Conservation (phyloP, 2,888 invertebrate genomes). For the Apamea monoglypha region DNA sequence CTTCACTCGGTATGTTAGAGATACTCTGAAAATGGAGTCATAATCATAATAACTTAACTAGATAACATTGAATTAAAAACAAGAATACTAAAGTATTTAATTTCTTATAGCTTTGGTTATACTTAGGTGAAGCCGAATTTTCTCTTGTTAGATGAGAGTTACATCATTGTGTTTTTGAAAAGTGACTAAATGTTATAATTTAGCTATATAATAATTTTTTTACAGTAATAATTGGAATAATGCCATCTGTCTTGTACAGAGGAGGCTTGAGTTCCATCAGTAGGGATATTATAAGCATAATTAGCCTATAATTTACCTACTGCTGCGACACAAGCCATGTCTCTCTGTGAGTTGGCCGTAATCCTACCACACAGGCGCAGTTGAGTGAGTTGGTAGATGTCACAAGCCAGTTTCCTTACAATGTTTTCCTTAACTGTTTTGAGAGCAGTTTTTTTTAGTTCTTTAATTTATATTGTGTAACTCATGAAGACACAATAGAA, state of each 20-base stretch:
- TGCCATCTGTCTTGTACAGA: not conserved
- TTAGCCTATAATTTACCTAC: not conserved
- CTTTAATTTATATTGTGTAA: not conserved
- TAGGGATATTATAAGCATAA: not conserved
- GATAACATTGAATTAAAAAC: too few species aligned
- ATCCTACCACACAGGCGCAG: not conserved
- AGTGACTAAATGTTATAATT: not conserved
- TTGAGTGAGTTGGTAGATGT: not conserved
- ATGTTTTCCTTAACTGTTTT: not conserved
- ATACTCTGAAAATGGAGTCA: constrained; percentile 91
- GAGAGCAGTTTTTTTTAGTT: not conserved
- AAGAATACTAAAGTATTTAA: too few species aligned
- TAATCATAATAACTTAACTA: not conserved
- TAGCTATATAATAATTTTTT: too few species aligned
- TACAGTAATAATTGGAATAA: not conserved
- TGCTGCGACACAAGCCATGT: not conserved
- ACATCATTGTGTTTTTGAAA: not conserved
- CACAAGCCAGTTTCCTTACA: not conserved
- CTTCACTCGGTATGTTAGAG: constrained; percentile 97
- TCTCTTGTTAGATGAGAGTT: not conserved
- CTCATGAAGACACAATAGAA: not conserved
- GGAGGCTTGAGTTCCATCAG: not conserved
- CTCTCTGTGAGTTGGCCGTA: not conserved
- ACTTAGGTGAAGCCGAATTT: not conserved
- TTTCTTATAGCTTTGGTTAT: not conserved